These are phyloP conservation scores for Coreoperca whiteheadi DNA, from an alignment of 2,113 vertebrate species.

Conservation along the genomic window DNA sequence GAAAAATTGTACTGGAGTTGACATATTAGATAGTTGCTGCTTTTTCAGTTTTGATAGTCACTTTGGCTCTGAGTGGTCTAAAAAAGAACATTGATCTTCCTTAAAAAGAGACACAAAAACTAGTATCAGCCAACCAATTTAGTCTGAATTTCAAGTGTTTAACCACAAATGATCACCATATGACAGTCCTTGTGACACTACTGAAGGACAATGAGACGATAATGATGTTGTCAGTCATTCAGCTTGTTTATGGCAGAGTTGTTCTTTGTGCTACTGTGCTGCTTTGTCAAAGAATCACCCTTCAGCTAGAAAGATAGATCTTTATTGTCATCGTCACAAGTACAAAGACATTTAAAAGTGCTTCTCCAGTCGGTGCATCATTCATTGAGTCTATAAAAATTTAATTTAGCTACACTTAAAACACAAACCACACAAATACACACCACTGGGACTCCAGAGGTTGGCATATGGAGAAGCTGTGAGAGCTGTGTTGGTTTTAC, in stretches of 20 bases:
- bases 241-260: conserved; percentile 9
- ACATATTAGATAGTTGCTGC: not conserved
- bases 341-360: too few species aligned
- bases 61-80: not conserved
- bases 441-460: conserved; percentile 24
- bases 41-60: not conserved
- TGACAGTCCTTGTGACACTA: not conserved
- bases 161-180: not conserved
- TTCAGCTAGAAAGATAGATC: too few species aligned
- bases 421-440: not conserved
- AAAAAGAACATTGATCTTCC: not conserved
- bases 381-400: too few species aligned
- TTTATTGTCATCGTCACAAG: too few species aligned
- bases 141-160: conserved; percentile 19
- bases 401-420: too few species aligned
- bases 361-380: too few species aligned
- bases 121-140: not conserved
- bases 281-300: conserved; percentile 19
- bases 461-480: conserved; percentile 33
- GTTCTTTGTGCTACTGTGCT: conserved; percentile 1
- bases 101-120: not conserved
- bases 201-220: conserved; percentile 8
- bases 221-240: conserved; percentile 13
- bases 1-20: not conserved
- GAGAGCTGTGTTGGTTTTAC: conserved; percentile 27